Conservation (phyloP, 2,797 vertebrate species). For the Sarcoramphus papa region DNA sequence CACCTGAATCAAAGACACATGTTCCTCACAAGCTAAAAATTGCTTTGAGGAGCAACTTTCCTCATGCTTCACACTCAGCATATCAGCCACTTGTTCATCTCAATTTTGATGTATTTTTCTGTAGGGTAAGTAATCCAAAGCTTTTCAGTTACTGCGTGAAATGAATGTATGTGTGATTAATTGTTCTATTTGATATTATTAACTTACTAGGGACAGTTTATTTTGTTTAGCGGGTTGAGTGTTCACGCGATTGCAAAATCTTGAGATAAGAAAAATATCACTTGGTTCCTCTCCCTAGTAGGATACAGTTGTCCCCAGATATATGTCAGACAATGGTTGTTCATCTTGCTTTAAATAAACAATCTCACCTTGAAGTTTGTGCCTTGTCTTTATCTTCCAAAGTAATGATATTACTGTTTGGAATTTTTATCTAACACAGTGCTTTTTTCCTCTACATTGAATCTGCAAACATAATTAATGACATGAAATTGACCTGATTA, state of each 20-base stretch:
- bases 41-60: neutral
- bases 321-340: neutral
- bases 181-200: neutral
- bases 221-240: neutral
- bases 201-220: neutral
- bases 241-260: neutral
- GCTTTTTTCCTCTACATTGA: fast-evolving
- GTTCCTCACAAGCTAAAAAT: neutral
- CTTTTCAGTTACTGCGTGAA: neutral
- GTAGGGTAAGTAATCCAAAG: neutral
- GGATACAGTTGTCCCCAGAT: neutral
- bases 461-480: neutral
- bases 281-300: neutral
- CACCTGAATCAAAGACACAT: constrained; percentile 23
- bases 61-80: neutral
- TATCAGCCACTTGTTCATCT: neutral
- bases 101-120: neutral
- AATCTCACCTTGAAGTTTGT: neutral
- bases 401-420: neutral
- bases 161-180: neutral
- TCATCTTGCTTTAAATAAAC: neutral
- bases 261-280: neutral
- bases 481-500: neutral
- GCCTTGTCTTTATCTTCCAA: neutral
- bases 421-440: neutral